Conservation (phyloP, 2,797 vertebrate genomes). For the Hippocampus kuda region DNA sequence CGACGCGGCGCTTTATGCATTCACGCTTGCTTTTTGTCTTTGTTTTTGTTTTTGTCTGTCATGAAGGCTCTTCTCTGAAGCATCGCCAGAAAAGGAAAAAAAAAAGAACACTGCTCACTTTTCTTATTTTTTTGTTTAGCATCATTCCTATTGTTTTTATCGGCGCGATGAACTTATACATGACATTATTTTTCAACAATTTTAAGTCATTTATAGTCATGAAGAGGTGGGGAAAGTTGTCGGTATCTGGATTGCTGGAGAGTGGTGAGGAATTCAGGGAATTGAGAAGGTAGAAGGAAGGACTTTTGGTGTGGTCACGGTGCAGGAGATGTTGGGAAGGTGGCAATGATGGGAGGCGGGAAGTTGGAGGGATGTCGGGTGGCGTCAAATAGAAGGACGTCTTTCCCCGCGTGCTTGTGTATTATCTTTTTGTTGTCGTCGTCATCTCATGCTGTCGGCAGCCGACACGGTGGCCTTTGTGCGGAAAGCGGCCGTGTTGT, state of each 20-base stretch:
- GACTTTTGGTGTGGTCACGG: neutral
- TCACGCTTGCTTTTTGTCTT: neutral
- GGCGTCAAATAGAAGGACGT: too few species aligned
- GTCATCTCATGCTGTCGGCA: neutral
- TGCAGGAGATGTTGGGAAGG: neutral
- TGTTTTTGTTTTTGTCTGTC: too few species aligned
- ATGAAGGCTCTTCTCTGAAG: neutral
- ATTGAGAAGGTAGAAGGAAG: neutral
- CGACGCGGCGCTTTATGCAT: neutral
- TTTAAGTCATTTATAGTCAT: constrained; percentile 31
- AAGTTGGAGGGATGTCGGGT: neutral
- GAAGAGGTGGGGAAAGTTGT: constrained; percentile 9
- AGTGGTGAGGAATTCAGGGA: neutral
- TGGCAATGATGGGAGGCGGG: too few species aligned
- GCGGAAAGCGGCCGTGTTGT: neutral
- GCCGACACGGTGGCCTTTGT: neutral
- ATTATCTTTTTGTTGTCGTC: neutral
- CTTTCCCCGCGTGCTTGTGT: neutral
- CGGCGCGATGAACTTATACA: constrained; percentile 52
- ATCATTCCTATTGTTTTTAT: constrained; percentile 33
- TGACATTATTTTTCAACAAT: constrained; percentile 15
- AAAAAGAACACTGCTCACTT: neutral
- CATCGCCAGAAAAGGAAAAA: neutral
- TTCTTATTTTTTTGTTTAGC: constrained; percentile 22
- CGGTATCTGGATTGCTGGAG: neutral